These are phyloP conservation scores for Eueides isabella DNA, from an alignment of 1,140 invertebrate genomes.

Conservation along the genomic window DNA sequence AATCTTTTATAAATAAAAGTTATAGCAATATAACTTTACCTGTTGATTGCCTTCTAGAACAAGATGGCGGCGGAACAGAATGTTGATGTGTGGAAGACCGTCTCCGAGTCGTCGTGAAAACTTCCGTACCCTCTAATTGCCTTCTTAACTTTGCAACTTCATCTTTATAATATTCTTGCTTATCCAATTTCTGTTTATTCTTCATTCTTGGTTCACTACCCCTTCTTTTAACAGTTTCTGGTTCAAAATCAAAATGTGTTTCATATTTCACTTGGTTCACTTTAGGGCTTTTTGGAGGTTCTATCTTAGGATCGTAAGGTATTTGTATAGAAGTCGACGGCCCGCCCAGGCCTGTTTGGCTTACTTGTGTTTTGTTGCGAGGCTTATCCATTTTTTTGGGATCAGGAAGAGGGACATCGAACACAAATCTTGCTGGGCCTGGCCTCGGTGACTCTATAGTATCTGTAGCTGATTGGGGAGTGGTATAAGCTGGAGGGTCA, in stretches of 20 bases:
- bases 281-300: slow-evolving; percentile 79
- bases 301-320: slow-evolving; percentile 63
- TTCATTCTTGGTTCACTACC: slow-evolving; percentile 67
- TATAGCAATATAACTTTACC: slow-evolving; percentile 39
- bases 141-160: slow-evolving; percentile 69
- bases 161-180: slow-evolving; percentile 75
- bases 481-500: slow-evolving; percentile 67
- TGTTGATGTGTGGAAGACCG: slow-evolving; percentile 74
- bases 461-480: slow-evolving; percentile 76
- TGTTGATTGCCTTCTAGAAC: slow-evolving; percentile 66
- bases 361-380: slow-evolving; percentile 66
- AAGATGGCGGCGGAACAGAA: slow-evolving; percentile 68
- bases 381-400: slow-evolving; percentile 62
- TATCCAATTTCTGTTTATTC: slow-evolving; percentile 71
- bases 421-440: slow-evolving; percentile 71
- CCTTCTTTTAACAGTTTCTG: slow-evolving; percentile 63
- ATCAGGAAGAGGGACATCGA: slow-evolving; percentile 75
- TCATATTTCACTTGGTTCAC: slow-evolving; percentile 69
- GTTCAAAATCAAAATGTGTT: slow-evolving; percentile 82
- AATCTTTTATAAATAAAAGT: too few species aligned
- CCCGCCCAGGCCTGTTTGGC: slow-evolving; percentile 48
- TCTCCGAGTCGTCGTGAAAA: slow-evolving; percentile 66
- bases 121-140: slow-evolving; percentile 73
- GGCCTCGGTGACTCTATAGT: slow-evolving; percentile 71
- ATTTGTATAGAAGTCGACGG: slow-evolving; percentile 69